Conservation (phyloP, 2,113 vertebrate genomes). For the Hassar affinis region DNA sequence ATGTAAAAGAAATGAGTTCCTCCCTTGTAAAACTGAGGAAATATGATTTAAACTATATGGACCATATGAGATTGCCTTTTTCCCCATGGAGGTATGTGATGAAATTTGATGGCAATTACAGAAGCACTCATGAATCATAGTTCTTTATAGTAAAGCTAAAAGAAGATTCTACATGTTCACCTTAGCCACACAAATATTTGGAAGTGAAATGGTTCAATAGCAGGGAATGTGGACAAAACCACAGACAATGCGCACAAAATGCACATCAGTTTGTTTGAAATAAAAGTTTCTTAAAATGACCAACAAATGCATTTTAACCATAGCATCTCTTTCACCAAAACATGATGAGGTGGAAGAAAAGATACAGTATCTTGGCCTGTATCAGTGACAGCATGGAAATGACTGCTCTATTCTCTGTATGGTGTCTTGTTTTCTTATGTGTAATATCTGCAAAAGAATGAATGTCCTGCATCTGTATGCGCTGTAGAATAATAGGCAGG, state of each 20-base stretch:
- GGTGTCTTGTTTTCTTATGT: slow-evolving; percentile 18
- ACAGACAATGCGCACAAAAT: neutral
- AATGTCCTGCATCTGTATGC: slow-evolving; percentile 13
- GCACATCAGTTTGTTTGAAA: neutral
- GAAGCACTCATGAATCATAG: slow-evolving; percentile 5
- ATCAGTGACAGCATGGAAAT: slow-evolving; percentile 32
- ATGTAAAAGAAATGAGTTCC: slow-evolving; percentile 22
- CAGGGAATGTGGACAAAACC: neutral
- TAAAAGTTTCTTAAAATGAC: neutral
- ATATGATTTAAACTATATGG: slow-evolving; percentile 32
- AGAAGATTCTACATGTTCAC: neutral
- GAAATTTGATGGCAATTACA: slow-evolving; percentile 22
- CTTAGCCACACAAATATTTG: neutral
- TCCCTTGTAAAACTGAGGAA: slow-evolving; percentile 11
- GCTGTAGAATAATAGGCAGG: neutral
- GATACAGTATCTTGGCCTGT: slow-evolving; percentile 17
- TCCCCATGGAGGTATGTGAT: slow-evolving; percentile 20
- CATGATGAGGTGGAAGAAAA: neutral
- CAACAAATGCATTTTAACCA: neutral
- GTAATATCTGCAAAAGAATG: slow-evolving; percentile 24
- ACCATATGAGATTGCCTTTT: slow-evolving; percentile 4
- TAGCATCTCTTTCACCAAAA: neutral
- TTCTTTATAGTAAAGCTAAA: slow-evolving; percentile 6
- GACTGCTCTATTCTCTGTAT: slow-evolving; percentile 25
- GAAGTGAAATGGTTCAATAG: neutral